Conservation (phyloP, 2,113 vertebrate species). For the Prochilodus magdalenae region DNA sequence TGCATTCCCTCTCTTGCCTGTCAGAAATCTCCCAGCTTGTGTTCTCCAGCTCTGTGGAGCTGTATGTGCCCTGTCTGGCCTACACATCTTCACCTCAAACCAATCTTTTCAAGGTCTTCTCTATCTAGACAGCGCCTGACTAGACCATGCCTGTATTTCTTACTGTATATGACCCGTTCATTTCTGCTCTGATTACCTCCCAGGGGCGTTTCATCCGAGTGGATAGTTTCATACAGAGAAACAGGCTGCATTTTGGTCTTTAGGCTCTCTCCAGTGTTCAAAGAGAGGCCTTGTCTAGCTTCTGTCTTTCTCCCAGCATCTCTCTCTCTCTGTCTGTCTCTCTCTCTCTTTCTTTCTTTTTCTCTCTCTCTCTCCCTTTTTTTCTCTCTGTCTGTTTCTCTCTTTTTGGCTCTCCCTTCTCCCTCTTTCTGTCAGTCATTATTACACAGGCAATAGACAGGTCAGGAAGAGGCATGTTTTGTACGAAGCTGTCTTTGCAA, state of each 20-base stretch:
- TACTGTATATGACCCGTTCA: background rate
- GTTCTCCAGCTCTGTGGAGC: background rate
- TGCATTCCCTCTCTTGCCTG: background rate
- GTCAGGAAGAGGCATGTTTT: slow-evolving; percentile 20
- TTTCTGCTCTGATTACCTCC: background rate
- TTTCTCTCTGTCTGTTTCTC: too few species aligned
- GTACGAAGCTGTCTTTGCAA: background rate
- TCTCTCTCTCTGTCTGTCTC: slow-evolving; percentile 5
- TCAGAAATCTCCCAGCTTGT: slow-evolving; percentile 11
- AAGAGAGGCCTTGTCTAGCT: background rate
- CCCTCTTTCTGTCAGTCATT: background rate
- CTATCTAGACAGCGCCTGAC: slow-evolving; percentile 1
- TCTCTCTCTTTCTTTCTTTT: background rate
- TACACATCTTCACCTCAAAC: slow-evolving; percentile 6
- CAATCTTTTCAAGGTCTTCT: slow-evolving; percentile 27
- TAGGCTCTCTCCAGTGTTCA: background rate
- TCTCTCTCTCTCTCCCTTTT: background rate
- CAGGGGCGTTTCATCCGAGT: background rate
- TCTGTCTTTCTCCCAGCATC: background rate
- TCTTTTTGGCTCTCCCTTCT: too few species aligned
- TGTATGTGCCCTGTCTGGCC: background rate
- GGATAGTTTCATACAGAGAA: slow-evolving; percentile 2
- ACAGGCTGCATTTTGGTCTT: background rate
- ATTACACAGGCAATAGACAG: slow-evolving; percentile 2
- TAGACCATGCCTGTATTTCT: slow-evolving; percentile 8